Evolutionary conservation across 2,888 invertebrate species (phyloP), one percentile per base, ranked within the genome.

Genomic region (Thymelicus lineola): DNA sequence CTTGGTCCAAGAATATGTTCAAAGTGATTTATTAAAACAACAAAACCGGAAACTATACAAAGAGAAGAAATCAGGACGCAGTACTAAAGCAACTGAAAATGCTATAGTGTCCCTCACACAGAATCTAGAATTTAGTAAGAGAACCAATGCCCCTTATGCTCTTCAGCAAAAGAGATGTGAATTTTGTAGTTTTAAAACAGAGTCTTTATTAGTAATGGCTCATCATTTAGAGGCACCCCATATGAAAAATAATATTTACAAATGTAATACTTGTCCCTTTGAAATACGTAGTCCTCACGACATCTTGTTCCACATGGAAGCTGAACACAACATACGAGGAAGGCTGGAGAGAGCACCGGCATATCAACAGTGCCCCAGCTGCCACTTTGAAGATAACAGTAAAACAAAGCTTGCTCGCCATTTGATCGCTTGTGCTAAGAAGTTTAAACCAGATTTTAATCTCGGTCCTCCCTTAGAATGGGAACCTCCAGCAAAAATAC

Each of bases 401-500:
- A 98, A 98, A 92, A 97, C 97, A 57, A 98, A 98, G 89, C 91
- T 98, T 78, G 97, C 97, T 0, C 95, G 98, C 66, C 99, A 99
- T 94, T 95, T 97, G 78, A 96, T 97, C 67, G 97, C 98, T 9
- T 99, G 99, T 89, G 95, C 96, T 72, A 98, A 98, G 87, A 97
- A 98, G 86, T 98, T 98, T 90, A 96, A 97, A 86, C 97, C 98
- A 0, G 98, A 98, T 79, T 94, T 96, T 72, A 99, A 99, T 88
- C 92, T 97, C 75, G 96, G 96, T 75, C 98, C 98, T 1, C 98
- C 98, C 1, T 90, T 96, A 4, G 98, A 98, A 82, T 98, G 98
- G 97, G 98, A 98, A 82, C 98, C 98, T 5, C 98, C 98, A 4
- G 98, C 98, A 12, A 98, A 98, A 90, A 98, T 98, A 89, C 98